A percentile compares a stretch with the other conserved stretches of the same genome.
phyloP scores from a whole-genome alignment of 2,113 vertebrate genomes.

The Brienomyrus longianalis region DNA sequence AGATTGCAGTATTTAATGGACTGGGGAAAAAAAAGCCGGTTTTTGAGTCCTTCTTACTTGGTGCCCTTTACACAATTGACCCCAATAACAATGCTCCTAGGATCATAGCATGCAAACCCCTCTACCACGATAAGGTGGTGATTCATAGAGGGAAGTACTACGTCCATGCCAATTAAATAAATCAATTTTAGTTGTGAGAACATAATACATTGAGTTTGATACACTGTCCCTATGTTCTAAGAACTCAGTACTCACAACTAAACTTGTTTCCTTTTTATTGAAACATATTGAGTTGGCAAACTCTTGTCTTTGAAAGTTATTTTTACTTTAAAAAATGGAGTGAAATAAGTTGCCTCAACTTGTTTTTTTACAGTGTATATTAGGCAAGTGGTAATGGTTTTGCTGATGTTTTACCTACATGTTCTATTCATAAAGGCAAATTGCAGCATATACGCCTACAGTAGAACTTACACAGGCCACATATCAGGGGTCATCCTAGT shows the following conservation, averaged over 20 bases:
- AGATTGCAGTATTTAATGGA: no score
- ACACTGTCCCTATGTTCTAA: not conserved
- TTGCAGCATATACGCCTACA: not conserved
- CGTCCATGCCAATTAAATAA: no score
- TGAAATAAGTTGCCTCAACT: not conserved
- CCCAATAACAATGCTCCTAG: no score
- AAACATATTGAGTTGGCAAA: not conserved
- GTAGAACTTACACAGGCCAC: no score
- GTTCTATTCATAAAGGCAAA: not conserved
- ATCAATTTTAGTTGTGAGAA: no score
- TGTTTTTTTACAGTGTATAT: not conserved
- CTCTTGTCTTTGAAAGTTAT: not conserved
- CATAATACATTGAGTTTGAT: not conserved
- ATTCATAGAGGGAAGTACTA: no score
- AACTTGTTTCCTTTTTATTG: not conserved
- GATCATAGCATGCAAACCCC: no score
- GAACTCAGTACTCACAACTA: not conserved
- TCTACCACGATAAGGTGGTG: no score
- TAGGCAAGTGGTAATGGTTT: not conserved
- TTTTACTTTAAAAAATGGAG: not conserved
- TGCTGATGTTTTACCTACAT: not conserved
- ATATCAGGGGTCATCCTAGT: no score
- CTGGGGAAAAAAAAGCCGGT: no score
- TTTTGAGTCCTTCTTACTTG: no score
- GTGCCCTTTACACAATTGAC: no score